Evolutionary conservation across 2,113 vertebrate species (phyloP).

Genomic region (Meles meles): DNA sequence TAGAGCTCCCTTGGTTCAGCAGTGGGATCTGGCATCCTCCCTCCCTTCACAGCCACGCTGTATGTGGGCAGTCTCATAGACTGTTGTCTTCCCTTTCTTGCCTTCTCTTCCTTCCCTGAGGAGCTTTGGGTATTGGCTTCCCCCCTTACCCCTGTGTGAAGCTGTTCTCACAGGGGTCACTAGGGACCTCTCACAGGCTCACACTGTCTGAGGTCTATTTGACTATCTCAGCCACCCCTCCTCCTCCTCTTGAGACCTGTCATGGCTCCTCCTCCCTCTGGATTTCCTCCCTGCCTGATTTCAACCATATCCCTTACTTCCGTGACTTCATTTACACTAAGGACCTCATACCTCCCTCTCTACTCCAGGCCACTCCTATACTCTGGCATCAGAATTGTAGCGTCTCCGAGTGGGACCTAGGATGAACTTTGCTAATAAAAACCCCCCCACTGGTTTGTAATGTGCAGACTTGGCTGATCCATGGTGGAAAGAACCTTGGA

Average conservation of each 20-base stretch:
- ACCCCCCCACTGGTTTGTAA: not conserved
- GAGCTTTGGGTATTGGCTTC: not conserved
- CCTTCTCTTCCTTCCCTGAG: not conserved
- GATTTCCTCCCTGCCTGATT: not conserved
- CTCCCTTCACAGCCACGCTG: not conserved
- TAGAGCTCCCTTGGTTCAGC: not conserved
- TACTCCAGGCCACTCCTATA: not conserved
- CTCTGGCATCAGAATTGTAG: not conserved
- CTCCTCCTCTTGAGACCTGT: not conserved
- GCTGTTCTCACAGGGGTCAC: not conserved
- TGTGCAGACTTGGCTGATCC: not conserved
- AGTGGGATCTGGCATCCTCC: not conserved
- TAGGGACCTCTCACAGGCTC: rapidly evolving
- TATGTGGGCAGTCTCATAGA: rapidly evolving
- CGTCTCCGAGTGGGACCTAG: not conserved
- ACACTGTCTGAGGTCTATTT: not conserved
- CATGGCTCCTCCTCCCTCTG: not conserved
- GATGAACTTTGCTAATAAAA: not conserved
- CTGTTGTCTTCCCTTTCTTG: not conserved
- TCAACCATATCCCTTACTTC: not conserved
- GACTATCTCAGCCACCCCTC: not conserved
- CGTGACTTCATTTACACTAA: not conserved
- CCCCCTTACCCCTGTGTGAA: not conserved
- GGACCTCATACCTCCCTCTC: not conserved
- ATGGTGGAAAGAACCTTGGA: not conserved